phyloP scores from a whole-genome alignment of 2,797 vertebrate species.

The Mycteria americana region DNA sequence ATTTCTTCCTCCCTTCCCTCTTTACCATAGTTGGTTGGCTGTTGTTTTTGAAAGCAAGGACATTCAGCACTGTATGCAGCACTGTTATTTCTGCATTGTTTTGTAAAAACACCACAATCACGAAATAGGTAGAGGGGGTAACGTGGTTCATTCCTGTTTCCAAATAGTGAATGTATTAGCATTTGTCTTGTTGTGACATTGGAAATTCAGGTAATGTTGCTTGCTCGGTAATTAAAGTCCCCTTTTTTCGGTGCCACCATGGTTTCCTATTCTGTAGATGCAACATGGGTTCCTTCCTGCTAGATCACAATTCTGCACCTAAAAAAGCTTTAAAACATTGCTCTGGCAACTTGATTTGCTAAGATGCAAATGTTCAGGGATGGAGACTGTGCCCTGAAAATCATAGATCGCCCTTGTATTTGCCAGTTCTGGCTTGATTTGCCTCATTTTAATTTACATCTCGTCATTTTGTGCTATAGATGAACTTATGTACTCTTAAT shows the following conservation, averaged over 20 bases:
- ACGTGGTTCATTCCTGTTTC: background rate
- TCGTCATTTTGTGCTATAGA: background rate
- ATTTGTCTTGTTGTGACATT: background rate
- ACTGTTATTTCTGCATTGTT: background rate
- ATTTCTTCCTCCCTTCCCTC: background rate
- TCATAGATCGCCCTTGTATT: background rate
- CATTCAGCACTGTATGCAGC: background rate
- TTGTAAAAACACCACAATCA: background rate
- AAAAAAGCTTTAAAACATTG: background rate
- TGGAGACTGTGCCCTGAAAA: background rate
- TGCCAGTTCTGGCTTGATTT: background rate
- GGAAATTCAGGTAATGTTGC: background rate
- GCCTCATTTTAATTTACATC: background rate
- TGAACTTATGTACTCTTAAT: background rate
- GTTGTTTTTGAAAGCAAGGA: background rate
- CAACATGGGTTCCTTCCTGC: background rate
- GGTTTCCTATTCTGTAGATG: background rate
- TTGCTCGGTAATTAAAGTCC: background rate
- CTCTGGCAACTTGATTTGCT: background rate
- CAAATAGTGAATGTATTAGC: background rate
- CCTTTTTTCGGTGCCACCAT: background rate
- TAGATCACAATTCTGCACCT: background rate
- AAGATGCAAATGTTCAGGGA: background rate
- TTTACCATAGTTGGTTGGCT: background rate
- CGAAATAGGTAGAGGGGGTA: background rate